Evolutionary conservation across 2,113 vertebrate species (phyloP), one percentile per base, ranked within the genome.

Genomic region (Elephantulus edwardii): DNA sequence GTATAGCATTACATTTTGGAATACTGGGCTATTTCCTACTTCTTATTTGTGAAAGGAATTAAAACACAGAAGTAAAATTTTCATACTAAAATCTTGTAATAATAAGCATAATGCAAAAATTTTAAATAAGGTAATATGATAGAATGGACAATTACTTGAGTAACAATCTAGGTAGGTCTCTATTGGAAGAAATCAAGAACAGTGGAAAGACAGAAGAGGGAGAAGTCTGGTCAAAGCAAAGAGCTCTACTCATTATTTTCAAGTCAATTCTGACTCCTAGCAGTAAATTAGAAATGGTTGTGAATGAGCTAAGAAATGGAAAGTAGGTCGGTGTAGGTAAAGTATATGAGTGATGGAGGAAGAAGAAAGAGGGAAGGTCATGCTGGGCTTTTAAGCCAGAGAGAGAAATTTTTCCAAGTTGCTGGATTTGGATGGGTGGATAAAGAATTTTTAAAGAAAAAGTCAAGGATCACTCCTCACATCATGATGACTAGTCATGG

Each of bases 281-380:
- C n/a, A 20, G 42, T 10, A 19, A 33, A 28, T 17, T 19, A 71
- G 64, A 84, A 70, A 68, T 8, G 64, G 5, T 35, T 40, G 28
- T 54, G 70, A 30, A 72, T 42, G 50, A 30, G 11, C 35, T n/a
- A 70, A 4, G 16, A n/a, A 30, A 35, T 7, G 88, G 58, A 40
- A 40, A 82, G 14, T 10, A 52, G 58, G 42, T 0, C 1, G 8
- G 22, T 4, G 35, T n/a, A 7, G 8, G 3, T 28, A 8, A 13
- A 60, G 5, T 8, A 2, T n/a, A 2, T 52, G 17, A 2, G 2
- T 19, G 6, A 48, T 1, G 22, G 11, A 0, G 10, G 30, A 17
- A 50, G 38, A 83, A 62, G 19, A 30, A 42, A 77, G 35, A 48
- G 35, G 10, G 6, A 13, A 58, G 28, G 33, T 3, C 8, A 10